phyloP scores from a whole-genome alignment of 2,797 vertebrate species.

The Thaleichthys pacificus region DNA sequence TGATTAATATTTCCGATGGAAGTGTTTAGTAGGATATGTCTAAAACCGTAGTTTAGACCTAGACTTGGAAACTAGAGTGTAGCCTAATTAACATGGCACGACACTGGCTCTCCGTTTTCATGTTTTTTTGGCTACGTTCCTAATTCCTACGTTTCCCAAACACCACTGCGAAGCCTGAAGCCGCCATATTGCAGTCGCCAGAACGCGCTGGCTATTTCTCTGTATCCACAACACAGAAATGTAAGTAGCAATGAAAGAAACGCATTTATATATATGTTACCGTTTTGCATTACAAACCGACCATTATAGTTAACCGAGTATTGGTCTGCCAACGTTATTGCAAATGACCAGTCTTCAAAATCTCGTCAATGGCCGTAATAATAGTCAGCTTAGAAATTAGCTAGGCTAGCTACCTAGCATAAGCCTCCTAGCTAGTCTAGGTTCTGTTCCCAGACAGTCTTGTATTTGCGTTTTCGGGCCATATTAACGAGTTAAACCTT shows the following conservation, averaged over 20 bases:
- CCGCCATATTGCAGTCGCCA: conserved; percentile 87
- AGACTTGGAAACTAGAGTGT: too few species aligned
- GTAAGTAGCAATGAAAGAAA: conserved; percentile 69
- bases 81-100: too few species aligned
- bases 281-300: not conserved
- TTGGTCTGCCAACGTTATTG: not conserved
- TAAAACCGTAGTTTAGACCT: too few species aligned
- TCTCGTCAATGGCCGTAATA: not conserved
- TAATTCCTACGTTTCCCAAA: conserved; percentile 80
- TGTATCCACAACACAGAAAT: conserved; percentile 61
- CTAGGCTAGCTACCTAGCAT: not conserved
- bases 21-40: too few species aligned
- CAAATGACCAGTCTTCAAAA: not conserved
- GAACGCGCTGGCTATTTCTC: conserved; percentile 59
- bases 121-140: not conserved
- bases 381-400: not conserved
- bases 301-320: not conserved
- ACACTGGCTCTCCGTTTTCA: too few species aligned
- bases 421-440: not conserved
- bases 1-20: too few species aligned
- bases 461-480: too few species aligned
- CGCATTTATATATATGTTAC: conserved; percentile 7
- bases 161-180: conserved; percentile 65
- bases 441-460: not conserved
- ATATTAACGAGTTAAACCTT: too few species aligned